phyloP scores from a whole-genome alignment of 2,888 invertebrate genomes.

The Chloroclysta siterata region DNA sequence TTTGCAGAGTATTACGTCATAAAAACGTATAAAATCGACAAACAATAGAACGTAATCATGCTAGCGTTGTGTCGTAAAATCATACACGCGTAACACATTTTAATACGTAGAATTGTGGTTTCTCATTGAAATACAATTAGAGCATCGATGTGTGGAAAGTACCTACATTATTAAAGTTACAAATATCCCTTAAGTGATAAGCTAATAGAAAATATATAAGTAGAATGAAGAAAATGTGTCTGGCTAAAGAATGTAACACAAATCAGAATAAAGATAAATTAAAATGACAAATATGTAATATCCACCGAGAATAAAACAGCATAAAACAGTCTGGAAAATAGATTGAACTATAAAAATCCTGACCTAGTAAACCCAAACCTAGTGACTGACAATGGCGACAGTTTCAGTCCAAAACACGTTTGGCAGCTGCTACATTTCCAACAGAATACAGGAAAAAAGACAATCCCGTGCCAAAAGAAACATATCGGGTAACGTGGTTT shows the following conservation, averaged over 20 bases:
- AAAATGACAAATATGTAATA: neutral
- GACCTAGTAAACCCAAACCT: slow-evolving; percentile 15
- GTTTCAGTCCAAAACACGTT: slow-evolving; percentile 6
- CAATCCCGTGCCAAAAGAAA: slow-evolving; percentile 24
- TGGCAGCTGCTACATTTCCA: slow-evolving; percentile 7
- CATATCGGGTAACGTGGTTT: slow-evolving; percentile 17
- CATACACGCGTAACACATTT: slow-evolving; percentile 24
- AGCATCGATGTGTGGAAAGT: neutral
- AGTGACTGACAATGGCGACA: slow-evolving; percentile 19
- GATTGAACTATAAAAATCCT: slow-evolving; percentile 7
- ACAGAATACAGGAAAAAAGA: slow-evolving; percentile 16
- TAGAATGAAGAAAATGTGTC: no score
- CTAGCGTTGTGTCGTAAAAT: slow-evolving; percentile 33
- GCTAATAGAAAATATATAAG: no score
- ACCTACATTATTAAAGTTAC: neutral
- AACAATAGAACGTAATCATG: slow-evolving; percentile 41
- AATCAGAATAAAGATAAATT: neutral
- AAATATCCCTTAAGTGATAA: neutral
- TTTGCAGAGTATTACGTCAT: slow-evolving; percentile 29
- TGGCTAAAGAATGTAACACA: neutral
- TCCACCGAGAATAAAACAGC: no score
- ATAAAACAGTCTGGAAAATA: no score
- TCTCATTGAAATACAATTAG: slow-evolving; percentile 1
- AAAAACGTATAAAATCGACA: slow-evolving; percentile 34
- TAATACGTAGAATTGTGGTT: slow-evolving; percentile 12